A percentile compares a stretch with the other conserved stretches of the same genome.
phyloP scores from a whole-genome alignment of 1,140 invertebrate genomes.

The Trichogramma pretiosum region DNA sequence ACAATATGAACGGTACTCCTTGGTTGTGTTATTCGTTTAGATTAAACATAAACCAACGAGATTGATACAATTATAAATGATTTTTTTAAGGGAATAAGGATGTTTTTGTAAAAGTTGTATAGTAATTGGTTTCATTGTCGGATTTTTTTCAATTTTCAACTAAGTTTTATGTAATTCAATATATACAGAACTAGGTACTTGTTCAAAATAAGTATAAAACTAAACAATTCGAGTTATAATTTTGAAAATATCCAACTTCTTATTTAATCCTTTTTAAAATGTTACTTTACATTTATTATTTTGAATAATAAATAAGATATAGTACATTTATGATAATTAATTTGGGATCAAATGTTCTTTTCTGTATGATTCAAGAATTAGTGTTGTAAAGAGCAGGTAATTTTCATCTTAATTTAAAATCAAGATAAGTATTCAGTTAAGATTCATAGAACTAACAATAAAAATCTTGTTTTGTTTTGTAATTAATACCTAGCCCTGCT shows the following conservation, averaged over 20 bases:
- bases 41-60: constrained; percentile 10
- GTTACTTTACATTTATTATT: not conserved
- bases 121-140: not conserved
- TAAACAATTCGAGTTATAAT: not conserved
- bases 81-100: constrained; percentile 7
- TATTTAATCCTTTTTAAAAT: constrained; percentile 2
- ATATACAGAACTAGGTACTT: constrained; percentile 16
- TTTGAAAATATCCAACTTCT: not conserved
- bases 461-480: constrained; percentile 3
- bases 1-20: constrained; percentile 24
- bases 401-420: not conserved
- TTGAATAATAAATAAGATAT: not conserved
- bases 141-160: constrained; percentile 12
- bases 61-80: constrained; percentile 12
- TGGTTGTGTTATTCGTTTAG: constrained; percentile 16
- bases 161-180: constrained; percentile 14
- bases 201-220: constrained; percentile 8
- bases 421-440: not conserved
- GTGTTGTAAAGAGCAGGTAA: not conserved
- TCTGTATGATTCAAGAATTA: not conserved
- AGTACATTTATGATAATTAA: not conserved
- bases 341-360: not conserved
- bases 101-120: constrained; percentile 6
- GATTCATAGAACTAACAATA: not conserved
- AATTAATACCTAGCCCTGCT: constrained; percentile 11